A percentile compares a stretch with the other conserved stretches of the same genome.
Conservation (phyloP, 2,797 vertebrate genomes). For the Chromobotia macracanthus region DNA sequence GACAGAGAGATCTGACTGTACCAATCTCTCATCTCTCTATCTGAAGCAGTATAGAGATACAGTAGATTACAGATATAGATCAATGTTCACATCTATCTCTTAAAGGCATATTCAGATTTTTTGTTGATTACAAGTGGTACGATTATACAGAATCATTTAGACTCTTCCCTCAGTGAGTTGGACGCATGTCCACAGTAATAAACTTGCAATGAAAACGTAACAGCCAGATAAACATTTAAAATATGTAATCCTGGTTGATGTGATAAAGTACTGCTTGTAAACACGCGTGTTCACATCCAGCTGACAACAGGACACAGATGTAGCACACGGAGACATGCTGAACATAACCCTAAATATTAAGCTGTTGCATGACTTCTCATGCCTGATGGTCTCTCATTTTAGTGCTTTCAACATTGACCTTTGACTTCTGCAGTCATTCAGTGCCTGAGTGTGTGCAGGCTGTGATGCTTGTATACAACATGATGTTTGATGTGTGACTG, state of each 20-base stretch:
- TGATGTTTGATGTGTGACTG: neutral
- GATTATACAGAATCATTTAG: too few species aligned
- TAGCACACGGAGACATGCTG: too few species aligned
- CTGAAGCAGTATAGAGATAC: neutral
- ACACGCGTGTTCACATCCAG: too few species aligned
- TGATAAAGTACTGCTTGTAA: neutral
- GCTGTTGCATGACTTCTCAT: too few species aligned
- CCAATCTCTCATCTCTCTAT: neutral
- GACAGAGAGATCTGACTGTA: neutral
- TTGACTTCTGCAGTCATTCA: constrained; percentile 32
- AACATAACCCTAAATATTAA: neutral
- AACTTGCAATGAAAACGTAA: neutral
- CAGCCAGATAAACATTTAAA: neutral
- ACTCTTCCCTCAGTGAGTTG: too few species aligned
- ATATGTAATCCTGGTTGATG: too few species aligned
- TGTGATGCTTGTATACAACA: neutral
- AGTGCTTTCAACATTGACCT: constrained; percentile 28
- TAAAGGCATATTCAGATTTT: constrained; percentile 34
- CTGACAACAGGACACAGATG: too few species aligned
- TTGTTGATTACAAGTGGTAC: too few species aligned
- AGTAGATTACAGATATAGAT: neutral
- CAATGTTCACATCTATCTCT: neutral
- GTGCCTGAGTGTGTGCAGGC: too few species aligned
- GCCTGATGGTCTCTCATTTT: neutral
- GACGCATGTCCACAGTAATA: neutral